Evolutionary conservation across 2,113 vertebrate genomes (phyloP).

Genomic region (Seriola aureovittata): DNA sequence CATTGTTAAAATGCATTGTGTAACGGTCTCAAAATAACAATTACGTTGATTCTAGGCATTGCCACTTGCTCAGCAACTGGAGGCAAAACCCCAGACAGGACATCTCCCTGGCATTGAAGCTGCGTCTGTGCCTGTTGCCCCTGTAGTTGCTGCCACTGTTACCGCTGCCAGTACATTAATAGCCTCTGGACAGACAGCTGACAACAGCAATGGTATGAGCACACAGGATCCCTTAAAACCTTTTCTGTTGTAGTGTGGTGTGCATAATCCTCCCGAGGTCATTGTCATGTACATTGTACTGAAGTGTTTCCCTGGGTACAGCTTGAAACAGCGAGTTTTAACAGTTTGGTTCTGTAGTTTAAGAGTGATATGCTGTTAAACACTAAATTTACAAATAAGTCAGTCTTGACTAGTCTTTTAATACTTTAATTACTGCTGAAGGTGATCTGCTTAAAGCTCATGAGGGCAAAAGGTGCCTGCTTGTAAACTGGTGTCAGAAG

Average conservation of each 20-base stretch:
- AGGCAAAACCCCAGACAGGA: conserved; percentile 61
- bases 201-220: conserved; percentile 52
- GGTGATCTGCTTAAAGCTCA: too few relatives aligned
- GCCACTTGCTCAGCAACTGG: conserved; percentile 68
- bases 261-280: conserved; percentile 1
- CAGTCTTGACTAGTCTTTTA: too few relatives aligned
- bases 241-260: background rate
- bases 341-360: background rate
- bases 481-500: too few relatives aligned
- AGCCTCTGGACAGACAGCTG: conserved; percentile 46
- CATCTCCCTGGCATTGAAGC: conserved; percentile 46
- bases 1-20: background rate
- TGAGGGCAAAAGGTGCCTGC: too few relatives aligned
- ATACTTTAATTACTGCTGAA: too few relatives aligned
- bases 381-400: too few relatives aligned
- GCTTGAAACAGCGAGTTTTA: background rate
- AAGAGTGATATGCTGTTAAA: too few relatives aligned
- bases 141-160: conserved; percentile 49
- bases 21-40: background rate
- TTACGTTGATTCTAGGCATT: conserved; percentile 55
- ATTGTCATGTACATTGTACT: background rate
- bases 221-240: conserved; percentile 8
- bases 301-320: background rate
- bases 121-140: conserved; percentile 34
- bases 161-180: conserved; percentile 46